Conservation (phyloP, 2,797 vertebrate genomes). For the Acanthiza pusilla region DNA sequence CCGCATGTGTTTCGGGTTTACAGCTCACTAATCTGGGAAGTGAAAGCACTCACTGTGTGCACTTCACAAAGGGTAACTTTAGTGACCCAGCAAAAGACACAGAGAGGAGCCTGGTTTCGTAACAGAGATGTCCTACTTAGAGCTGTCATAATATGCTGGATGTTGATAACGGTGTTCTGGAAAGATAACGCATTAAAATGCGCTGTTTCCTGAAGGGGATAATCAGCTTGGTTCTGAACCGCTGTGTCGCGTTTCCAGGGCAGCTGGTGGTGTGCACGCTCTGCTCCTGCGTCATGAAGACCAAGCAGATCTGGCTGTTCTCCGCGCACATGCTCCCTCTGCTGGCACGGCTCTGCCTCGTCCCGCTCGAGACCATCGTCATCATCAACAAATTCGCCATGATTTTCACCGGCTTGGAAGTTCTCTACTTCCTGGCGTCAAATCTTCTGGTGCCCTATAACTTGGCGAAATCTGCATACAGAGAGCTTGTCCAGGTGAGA, state of each 20-base stretch:
- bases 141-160: neutral
- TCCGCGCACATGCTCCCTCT: conserved; percentile 97
- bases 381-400: conserved; percentile 98
- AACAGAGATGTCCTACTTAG: conserved; percentile 11
- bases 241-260: conserved; percentile 77
- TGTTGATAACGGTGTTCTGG: neutral
- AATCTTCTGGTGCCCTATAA: conserved; percentile 97
- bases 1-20: neutral
- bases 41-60: neutral
- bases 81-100: neutral
- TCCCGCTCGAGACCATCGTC: conserved; percentile 94
- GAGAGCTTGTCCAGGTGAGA: conserved; percentile 93
- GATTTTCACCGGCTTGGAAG: conserved; percentile 98
- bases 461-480: conserved; percentile 94
- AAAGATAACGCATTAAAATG: conserved; percentile 18
- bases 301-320: conserved; percentile 98
- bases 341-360: conserved; percentile 92
- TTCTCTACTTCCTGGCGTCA: conserved; percentile 95
- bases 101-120: neutral
- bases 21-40: neutral
- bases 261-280: conserved; percentile 97
- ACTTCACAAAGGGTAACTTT: neutral
- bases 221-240: conserved; percentile 47
- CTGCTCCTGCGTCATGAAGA: conserved; percentile 98
- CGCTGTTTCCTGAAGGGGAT: conserved; percentile 9